A percentile compares a stretch with the other conserved stretches of the same genome.
Evolutionary conservation across 2,113 vertebrate genomes (phyloP).

Genomic region (Platichthys stellatus): DNA sequence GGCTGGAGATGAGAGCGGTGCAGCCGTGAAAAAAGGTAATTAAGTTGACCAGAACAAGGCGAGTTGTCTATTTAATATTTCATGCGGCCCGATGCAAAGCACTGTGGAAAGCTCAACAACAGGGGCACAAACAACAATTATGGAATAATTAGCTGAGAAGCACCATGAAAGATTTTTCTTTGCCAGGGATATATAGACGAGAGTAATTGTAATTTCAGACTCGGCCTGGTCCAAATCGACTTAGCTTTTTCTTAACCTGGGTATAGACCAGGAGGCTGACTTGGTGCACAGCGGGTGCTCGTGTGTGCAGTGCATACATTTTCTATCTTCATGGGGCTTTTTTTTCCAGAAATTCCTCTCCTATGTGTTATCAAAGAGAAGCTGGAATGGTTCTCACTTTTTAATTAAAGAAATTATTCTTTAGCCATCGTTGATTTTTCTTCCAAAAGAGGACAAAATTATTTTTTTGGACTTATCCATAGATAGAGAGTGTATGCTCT

Average conservation of each 20-base stretch:
- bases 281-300: background rate
- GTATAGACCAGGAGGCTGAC: conserved; percentile 19
- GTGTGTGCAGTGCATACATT: background rate
- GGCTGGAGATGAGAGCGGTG: conserved; percentile 48
- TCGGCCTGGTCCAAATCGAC: conserved; percentile 41
- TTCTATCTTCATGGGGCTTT: background rate
- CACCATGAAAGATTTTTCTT: conserved; percentile 56
- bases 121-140: conserved; percentile 74
- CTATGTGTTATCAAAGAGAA: background rate
- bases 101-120: conserved; percentile 66
- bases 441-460: background rate
- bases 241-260: conserved; percentile 25
- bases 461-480: background rate
- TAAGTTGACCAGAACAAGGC: conserved; percentile 77
- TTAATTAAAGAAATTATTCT: background rate
- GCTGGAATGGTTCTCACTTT: background rate
- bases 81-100: conserved; percentile 60
- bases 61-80: conserved; percentile 75
- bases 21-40: conserved; percentile 74
- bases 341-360: background rate
- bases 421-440: background rate
- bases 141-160: conserved; percentile 75
- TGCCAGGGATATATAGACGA: conserved; percentile 51
- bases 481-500: too few species aligned
- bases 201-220: conserved; percentile 72